Evolutionary conservation across 2,888 invertebrate genomes (phyloP), one percentile per base, ranked within the genome.

Genomic region (Exephanes ischioxanthus): DNA sequence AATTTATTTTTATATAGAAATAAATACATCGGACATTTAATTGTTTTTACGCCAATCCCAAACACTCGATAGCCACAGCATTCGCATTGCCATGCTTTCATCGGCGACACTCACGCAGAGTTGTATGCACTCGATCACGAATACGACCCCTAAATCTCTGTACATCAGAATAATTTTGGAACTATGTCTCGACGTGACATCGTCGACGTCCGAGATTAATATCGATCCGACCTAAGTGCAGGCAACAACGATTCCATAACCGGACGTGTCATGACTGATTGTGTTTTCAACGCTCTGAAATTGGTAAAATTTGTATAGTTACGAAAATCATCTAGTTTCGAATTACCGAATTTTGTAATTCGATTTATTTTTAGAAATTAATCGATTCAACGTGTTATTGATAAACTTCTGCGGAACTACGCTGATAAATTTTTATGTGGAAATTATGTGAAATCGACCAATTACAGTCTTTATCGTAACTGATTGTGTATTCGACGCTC

Each of bases 1-100:
- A 83, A 51, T 26, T 3, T 26, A 26, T 26, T 26, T 26, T 26
- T 26, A 26, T 48, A 16, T 48, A 80, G 51, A 33, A 68, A 83
- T 73, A 61, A 9, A 66, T 63, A 80, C 80, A 68, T 22, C 68
- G 41, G 79, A 63, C 63, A 66, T 71, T 66, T 71, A 26, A 80
- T 51, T 37, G 66, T 73, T 53, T 78, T 19, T 7, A 55, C 22
- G 51, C n/a, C 26, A 30, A 45, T 5, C 66, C 33, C 51, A 66
- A 19, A 16, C 53, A 76, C 51, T 53, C 76, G 48, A 16, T 22
- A 67, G 58, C 1, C 26, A 26, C 26, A 22, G 22, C 11, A 58
- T 58, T 26, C 58, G 26, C 26, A 51, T 53, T 37, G 22, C 16
- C 51, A 22, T 11, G 19, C 48, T 63, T 63, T 19, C 19, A 51